Conservation (phyloP, 2,888 invertebrate genomes). For the Smittia aterrima region DNA sequence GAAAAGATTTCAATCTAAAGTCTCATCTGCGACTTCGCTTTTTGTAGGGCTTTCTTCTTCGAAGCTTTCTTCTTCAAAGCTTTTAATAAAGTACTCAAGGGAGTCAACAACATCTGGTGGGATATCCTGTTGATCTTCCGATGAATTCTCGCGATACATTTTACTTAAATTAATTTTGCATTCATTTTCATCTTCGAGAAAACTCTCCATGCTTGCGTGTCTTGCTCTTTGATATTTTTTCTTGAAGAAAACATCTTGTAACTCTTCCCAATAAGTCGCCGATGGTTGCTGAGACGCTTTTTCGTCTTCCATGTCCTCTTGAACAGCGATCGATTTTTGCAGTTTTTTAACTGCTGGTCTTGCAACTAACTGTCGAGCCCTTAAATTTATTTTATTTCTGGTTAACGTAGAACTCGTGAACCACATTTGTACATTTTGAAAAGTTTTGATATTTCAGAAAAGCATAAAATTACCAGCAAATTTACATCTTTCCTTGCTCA, state of each 20-base stretch:
- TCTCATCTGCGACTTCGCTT: too few species aligned
- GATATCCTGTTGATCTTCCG: not conserved
- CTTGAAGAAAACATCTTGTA: constrained; percentile 26
- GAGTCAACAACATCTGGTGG: not conserved
- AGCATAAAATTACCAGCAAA: not conserved
- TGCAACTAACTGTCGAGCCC: not conserved
- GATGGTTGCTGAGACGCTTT: not conserved
- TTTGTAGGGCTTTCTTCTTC: too few species aligned
- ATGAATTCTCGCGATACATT: constrained; percentile 20
- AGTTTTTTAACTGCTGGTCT: constrained; percentile 9
- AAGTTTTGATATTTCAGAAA: not conserved
- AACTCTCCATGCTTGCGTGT: constrained; percentile 25
- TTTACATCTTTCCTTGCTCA: not conserved
- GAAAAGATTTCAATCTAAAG: too few species aligned
- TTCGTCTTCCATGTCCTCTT: not conserved
- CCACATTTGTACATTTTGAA: too few species aligned
- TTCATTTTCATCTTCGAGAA: constrained; percentile 34
- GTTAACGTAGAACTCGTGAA: too few species aligned
- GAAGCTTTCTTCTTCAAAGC: constrained; percentile 3
- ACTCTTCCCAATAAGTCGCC: constrained; percentile 27
- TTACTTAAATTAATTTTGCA: constrained; percentile 29
- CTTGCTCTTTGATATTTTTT: not conserved
- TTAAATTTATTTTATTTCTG: not conserved
- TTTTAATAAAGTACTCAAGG: constrained; percentile 2
- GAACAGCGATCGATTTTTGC: constrained; percentile 14